Conservation (phyloP, 2,113 vertebrate genomes). For the Malurus cyaneus region DNA sequence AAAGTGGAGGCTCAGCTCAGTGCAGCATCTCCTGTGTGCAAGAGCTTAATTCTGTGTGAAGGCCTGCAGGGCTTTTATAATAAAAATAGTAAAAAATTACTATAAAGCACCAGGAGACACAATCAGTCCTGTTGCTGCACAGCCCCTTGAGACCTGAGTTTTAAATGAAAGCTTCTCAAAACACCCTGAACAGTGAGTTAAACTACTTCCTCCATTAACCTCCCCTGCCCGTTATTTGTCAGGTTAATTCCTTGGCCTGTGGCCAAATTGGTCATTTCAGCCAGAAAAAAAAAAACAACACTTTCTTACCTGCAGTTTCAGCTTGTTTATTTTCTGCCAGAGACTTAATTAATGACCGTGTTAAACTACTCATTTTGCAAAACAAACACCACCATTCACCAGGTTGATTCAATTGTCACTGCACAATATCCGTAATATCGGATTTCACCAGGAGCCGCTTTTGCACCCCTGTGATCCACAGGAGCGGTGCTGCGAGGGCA, state of each 20-base stretch:
- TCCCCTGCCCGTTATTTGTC: not conserved
- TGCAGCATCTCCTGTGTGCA: not conserved
- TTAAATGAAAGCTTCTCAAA: not conserved
- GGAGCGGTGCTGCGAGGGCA: not conserved
- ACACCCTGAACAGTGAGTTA: not conserved
- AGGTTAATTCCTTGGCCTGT: not conserved
- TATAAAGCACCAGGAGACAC: not conserved
- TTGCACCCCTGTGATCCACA: not conserved
- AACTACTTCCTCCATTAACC: not conserved
- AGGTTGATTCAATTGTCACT: not conserved
- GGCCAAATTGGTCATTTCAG: not conserved
- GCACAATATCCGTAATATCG: not conserved
- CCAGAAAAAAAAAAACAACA: not conserved
- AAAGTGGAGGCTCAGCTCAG: not conserved
- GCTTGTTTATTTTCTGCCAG: not conserved
- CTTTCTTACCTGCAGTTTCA: not conserved
- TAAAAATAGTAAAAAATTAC: not conserved
- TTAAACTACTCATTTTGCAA: not conserved
- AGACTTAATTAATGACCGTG: not conserved
- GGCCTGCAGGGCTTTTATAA: not conserved
- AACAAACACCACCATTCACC: not conserved
- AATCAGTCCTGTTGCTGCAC: not conserved
- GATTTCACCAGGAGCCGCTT: not conserved
- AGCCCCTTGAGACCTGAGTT: not conserved
- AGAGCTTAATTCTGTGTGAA: not conserved